Percentiles rank a stretch among this genome's conserved stretches.
These are phyloP conservation scores for Parasteatoda tepidariorum DNA, from an alignment of 1,140 invertebrate species.

Conservation along the genomic window DNA sequence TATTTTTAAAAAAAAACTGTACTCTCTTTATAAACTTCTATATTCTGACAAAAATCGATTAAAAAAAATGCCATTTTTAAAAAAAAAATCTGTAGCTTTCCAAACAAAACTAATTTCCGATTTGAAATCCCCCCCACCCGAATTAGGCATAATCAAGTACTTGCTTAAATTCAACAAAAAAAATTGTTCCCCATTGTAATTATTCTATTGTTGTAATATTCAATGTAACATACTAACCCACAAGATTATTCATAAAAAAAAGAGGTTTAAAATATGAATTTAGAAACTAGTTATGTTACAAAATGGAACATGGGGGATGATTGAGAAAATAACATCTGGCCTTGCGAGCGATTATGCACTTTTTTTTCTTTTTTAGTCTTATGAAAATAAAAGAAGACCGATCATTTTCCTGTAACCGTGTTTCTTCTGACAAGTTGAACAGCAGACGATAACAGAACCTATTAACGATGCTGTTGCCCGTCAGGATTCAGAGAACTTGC, in stretches of 20 bases:
- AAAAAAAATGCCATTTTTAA: no score
- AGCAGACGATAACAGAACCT: background rate
- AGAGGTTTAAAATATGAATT: background rate
- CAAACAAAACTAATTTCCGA: no score
- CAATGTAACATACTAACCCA: background rate
- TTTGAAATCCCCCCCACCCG: no score
- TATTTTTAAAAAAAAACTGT: no score
- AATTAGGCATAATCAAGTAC: no score
- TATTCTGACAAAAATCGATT: no score
- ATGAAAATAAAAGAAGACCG: background rate
- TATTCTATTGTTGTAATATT: no score
- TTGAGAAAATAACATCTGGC: no score
- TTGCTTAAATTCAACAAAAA: no score
- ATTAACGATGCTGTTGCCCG: background rate
- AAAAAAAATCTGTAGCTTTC: no score
- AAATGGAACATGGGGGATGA: background rate
- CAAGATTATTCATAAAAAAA: background rate
- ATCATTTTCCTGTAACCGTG: background rate
- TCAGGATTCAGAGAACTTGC: background rate
- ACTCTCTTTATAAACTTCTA: no score
- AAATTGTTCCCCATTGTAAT: no score
- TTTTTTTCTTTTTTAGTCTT: background rate
- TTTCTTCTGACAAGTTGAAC: background rate
- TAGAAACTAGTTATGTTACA: background rate
- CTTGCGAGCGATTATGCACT: background rate